A percentile compares a stretch with the other conserved stretches of the same genome.
phyloP scores from a whole-genome alignment of 2,113 vertebrate genomes.

The Numenius arquata region DNA sequence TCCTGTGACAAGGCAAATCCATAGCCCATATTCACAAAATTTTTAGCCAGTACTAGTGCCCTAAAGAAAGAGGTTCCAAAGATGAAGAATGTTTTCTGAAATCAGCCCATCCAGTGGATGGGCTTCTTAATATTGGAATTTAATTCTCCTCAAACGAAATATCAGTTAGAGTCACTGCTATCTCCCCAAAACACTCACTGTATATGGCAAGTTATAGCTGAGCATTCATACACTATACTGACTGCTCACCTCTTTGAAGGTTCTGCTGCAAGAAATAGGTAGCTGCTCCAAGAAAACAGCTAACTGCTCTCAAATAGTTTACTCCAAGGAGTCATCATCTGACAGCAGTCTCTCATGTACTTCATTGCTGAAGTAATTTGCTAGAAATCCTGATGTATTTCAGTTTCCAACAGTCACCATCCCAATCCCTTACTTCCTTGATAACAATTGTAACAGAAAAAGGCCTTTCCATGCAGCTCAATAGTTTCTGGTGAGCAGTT shows the following conservation, averaged over 20 bases:
- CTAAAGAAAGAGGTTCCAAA: background rate
- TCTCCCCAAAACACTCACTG: background rate
- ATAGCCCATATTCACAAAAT: background rate
- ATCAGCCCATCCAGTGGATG: background rate
- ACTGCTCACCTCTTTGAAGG: background rate
- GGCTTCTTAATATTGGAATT: background rate
- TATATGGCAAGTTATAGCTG: background rate
- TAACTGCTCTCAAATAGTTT: background rate
- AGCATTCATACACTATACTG: rapidly evolving
- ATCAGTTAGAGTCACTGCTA: background rate
- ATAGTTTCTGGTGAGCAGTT: background rate
- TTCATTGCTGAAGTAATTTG: background rate
- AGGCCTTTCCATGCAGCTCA: background rate
- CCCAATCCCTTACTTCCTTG: background rate
- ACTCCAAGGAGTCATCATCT: background rate
- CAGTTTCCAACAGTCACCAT: background rate
- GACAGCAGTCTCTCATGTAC: background rate
- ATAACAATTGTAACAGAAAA: background rate
- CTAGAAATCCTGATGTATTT: background rate
- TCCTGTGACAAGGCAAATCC: background rate
- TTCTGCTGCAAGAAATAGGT: background rate
- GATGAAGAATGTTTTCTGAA: background rate
- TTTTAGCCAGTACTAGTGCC: background rate
- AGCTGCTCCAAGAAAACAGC: background rate
- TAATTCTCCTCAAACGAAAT: background rate